Percentiles rank a stretch among this genome's conserved stretches.
Conservation (phyloP, 1,140 invertebrate genomes). For the Cotesia chilonis region DNA sequence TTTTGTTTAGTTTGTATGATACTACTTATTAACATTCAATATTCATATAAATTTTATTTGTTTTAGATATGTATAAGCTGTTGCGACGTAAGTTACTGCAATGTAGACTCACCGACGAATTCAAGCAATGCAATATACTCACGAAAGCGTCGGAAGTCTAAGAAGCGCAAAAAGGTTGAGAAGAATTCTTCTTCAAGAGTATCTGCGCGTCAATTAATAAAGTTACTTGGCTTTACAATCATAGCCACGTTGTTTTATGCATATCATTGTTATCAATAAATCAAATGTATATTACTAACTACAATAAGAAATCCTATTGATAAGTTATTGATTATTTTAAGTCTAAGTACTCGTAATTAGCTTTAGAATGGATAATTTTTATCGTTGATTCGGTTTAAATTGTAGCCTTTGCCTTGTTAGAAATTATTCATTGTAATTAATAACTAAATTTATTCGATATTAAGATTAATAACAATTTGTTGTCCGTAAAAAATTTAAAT, state of each 20-base stretch:
- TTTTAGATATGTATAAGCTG: constrained; percentile 74
- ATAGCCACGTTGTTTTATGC: constrained; percentile 56
- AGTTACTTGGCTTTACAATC: constrained; percentile 48
- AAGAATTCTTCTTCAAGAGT: constrained; percentile 51
- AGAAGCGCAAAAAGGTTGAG: constrained; percentile 47
- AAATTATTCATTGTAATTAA: too few relatives aligned
- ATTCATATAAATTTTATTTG: constrained; percentile 61
- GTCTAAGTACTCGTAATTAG: too few relatives aligned
- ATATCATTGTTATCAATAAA: constrained; percentile 59
- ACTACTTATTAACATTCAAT: constrained; percentile 23
- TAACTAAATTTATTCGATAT: too few relatives aligned
- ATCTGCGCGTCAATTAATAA: constrained; percentile 46
- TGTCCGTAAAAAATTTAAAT: too few relatives aligned
- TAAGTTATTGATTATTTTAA: too few relatives aligned
- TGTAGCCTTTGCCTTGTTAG: too few relatives aligned
- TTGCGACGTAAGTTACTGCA: constrained; percentile 75
- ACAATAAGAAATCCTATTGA: too few relatives aligned
- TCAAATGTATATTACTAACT: too few relatives aligned
- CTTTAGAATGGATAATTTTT: too few relatives aligned
- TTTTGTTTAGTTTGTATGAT: too few relatives aligned
- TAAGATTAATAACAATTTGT: too few relatives aligned
- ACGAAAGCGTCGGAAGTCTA: constrained; percentile 58
- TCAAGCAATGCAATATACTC: constrained; percentile 68
- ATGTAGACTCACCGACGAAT: constrained; percentile 72
- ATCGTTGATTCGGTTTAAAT: too few relatives aligned